Conservation (phyloP, 2,113 vertebrate genomes). For the Varanus komodoensis region DNA sequence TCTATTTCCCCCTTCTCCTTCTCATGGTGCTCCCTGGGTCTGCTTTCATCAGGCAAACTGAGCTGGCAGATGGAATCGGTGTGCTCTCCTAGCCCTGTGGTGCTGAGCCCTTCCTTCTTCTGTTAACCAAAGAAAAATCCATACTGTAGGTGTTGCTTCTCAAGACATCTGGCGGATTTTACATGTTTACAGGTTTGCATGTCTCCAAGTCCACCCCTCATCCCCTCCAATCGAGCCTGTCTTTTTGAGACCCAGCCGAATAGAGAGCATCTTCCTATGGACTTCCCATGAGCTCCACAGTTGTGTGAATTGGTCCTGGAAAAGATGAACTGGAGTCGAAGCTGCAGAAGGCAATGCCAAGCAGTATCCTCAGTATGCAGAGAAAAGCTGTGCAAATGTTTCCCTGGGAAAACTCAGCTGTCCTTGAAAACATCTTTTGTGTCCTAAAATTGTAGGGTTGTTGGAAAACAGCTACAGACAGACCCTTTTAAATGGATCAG, state of each 20-base stretch:
- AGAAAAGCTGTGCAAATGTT: background rate
- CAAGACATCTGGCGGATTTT: too few species aligned
- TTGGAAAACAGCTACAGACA: constrained; percentile 6
- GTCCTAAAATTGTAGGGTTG: background rate
- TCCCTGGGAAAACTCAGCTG: background rate
- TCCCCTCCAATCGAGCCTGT: too few species aligned
- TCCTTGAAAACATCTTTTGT: background rate
- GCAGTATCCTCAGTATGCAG: background rate
- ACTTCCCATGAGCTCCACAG: background rate
- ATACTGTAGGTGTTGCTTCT: too few species aligned
- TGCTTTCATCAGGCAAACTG: too few species aligned
- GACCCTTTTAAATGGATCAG: background rate
- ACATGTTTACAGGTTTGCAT: too few species aligned
- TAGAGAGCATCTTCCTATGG: background rate
- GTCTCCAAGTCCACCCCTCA: too few species aligned
- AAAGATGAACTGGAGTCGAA: background rate
- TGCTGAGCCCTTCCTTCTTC: too few species aligned
- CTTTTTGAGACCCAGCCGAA: background rate
- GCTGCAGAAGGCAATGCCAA: background rate
- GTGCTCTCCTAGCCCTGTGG: too few species aligned
- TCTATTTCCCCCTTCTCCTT: too few species aligned
- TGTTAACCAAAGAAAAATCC: too few species aligned
- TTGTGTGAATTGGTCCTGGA: background rate
- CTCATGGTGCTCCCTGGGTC: too few species aligned
- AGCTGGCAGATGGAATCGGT: too few species aligned